Evolutionary conservation across 53 echinoderm and acorn worm genomes (phyloP).

Genomic region (Hippasteria phrygiana): DNA sequence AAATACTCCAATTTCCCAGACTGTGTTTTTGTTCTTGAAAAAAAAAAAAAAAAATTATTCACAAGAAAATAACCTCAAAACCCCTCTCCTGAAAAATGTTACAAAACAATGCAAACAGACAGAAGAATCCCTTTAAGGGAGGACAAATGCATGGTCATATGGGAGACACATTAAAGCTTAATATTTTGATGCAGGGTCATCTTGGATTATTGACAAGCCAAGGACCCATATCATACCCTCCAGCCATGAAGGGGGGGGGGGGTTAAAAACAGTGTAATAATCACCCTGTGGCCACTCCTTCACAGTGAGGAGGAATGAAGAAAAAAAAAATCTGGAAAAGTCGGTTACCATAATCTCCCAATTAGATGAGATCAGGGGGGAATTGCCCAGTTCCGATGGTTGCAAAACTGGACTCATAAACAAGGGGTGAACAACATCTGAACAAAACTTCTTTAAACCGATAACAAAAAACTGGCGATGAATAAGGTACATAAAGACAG

Average conservation of each 20-base stretch:
- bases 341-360: slow-evolving; percentile 25
- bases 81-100: not conserved
- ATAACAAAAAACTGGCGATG: not conserved
- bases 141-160: slow-evolving; percentile 17
- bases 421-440: slow-evolving; percentile 7
- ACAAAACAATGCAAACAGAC: too few relatives aligned
- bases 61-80: too few relatives aligned
- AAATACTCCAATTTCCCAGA: too few relatives aligned
- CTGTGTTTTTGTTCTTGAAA: too few relatives aligned
- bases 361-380: slow-evolving; percentile 37
- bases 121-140: not conserved
- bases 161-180: slow-evolving; percentile 25
- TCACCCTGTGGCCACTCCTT: not conserved
- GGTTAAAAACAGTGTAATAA: not conserved
- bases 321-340: slow-evolving; percentile 41
- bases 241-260: not conserved
- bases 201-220: slow-evolving; percentile 10
- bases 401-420: not conserved
- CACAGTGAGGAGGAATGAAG: not conserved
- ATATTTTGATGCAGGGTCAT: slow-evolving; percentile 45
- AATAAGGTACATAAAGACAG: too few relatives aligned
- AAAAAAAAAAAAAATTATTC: too few relatives aligned
- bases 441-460: not conserved
- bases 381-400: slow-evolving; percentile 15
- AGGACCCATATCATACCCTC: slow-evolving; percentile 11